Evolutionary conservation across 2,113 vertebrate genomes (phyloP).

Genomic region (Vidua chalybeata): DNA sequence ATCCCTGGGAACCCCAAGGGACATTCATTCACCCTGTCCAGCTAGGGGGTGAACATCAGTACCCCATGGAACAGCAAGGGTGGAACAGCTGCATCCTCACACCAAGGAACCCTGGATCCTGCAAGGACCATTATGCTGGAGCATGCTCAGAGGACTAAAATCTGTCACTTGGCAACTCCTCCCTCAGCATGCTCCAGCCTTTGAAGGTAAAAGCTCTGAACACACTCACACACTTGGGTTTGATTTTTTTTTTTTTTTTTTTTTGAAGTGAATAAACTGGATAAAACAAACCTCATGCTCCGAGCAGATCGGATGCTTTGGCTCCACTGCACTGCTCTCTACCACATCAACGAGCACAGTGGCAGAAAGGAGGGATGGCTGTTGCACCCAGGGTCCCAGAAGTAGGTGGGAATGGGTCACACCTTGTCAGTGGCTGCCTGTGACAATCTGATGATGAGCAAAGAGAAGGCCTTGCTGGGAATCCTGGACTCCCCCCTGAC

Average conservation of each 20-base stretch:
- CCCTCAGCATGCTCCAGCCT: neutral
- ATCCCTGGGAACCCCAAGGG: neutral
- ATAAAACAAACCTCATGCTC: neutral
- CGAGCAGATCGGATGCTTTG: neutral
- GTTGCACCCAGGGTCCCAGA: neutral
- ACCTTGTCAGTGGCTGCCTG: neutral
- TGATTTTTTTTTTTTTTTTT: neutral
- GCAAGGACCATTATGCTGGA: neutral
- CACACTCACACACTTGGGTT: neutral
- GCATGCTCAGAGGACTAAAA: neutral
- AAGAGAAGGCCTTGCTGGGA: neutral
- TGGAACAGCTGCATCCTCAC: neutral
- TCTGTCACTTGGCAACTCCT: neutral
- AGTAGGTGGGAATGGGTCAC: neutral
- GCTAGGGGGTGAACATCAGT: neutral
- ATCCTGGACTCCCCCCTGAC: neutral
- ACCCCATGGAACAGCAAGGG: neutral
- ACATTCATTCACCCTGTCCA: rapidly evolving
- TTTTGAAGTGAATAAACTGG: neutral
- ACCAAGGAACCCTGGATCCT: neutral
- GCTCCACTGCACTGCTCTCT: neutral
- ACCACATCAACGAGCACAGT: rapidly evolving
- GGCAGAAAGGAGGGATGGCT: neutral
- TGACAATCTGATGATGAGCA: neutral
- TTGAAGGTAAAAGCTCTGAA: neutral